Evolutionary conservation across 2,888 invertebrate species (phyloP), one percentile per base, ranked within the genome.

Genomic region (Phalera bucephala): DNA sequence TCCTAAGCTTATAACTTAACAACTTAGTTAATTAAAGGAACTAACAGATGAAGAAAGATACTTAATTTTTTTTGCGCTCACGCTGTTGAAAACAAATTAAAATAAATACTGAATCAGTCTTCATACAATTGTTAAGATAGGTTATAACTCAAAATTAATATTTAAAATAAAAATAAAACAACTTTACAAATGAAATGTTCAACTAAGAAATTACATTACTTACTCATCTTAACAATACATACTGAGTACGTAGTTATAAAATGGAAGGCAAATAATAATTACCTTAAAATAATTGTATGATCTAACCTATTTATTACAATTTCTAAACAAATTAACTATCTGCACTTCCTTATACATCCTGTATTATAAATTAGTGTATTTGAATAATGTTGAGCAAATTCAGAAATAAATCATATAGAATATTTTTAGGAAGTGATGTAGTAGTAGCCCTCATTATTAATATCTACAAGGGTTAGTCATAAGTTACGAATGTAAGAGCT

Each of bases 311-410:
- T 57, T 72, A 71, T 43, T 61, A 67, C 55, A 69, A 70, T 64
- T 64, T 57, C 63, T 72, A 70, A 57, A 50, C 41, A 48, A 58
- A 53, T 50, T 44, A 48, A 50, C 36, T 46, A 52, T 56, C 53
- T 56, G 57, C 60, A 60, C n/a, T n/a, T n/a, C n/a, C n/a, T n/a
- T n/a, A n/a, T n/a, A n/a, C 40, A 60, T 42, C 52, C 52, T 62
- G 58, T 56, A 43, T 34, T 51, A 51, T 52, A 60, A 59, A 45
- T 59, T 57, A 61, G 53, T 64, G 51, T 50, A 39, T 65, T 67
- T 63, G 50, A 57, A 65, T 52, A 64, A 67, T 60, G 61, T 80
- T 80, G 80, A 80, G 80, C 80, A 80, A 79, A 72, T 71, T 72
- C 64, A 70, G 64, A 72, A 64, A 64, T 49, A 52, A 59, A 53